Evolutionary conservation across 2,797 vertebrate species (phyloP).

Genomic region (Delichon dasypus): DNA sequence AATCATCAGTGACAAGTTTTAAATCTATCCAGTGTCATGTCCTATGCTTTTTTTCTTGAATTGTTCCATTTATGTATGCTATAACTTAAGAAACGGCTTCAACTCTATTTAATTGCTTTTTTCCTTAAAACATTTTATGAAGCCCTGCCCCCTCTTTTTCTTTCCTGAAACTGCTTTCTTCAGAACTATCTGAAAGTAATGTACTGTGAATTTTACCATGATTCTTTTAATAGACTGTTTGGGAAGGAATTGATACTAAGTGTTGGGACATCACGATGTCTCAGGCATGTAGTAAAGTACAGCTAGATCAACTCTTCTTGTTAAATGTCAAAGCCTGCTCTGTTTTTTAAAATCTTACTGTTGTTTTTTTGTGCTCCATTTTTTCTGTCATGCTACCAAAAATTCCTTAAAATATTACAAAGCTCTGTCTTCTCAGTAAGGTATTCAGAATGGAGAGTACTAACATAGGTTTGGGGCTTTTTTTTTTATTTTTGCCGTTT

Average conservation of each 20-base stretch:
- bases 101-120: not conserved
- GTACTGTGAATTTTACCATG: not conserved
- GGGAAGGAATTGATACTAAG: not conserved
- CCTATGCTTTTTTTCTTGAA: not conserved
- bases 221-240: not conserved
- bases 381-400: not conserved
- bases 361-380: not conserved
- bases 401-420: not conserved
- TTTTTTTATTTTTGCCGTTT: not conserved
- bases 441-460: not conserved
- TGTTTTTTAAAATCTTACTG: rapidly evolving
- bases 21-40: not conserved
- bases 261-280: not conserved
- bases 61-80: not conserved
- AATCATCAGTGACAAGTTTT: not conserved
- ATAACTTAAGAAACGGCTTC: not conserved
- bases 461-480: not conserved
- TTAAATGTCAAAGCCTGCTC: not conserved
- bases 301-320: not conserved
- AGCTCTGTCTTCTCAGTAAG: not conserved
- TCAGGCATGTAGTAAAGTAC: not conserved
- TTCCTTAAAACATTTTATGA: not conserved
- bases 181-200: not conserved
- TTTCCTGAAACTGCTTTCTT: not conserved
- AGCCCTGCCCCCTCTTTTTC: not conserved